A percentile compares a stretch with the other conserved stretches of the same genome.
phyloP scores from a whole-genome alignment of 2,797 vertebrate genomes.

The Florisuga fusca region DNA sequence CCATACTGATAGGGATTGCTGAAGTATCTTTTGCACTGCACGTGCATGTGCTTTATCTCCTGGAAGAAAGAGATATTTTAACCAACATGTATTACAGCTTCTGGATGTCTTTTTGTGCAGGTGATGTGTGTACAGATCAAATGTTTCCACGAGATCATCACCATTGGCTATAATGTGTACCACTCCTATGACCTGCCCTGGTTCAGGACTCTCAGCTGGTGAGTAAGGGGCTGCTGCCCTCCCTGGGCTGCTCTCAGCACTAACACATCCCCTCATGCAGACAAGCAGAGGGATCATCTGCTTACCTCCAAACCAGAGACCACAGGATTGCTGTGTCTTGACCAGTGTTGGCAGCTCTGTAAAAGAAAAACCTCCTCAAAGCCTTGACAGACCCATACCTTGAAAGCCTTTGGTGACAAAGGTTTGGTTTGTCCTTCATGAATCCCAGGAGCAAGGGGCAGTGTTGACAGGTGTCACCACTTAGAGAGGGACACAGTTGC shows the following conservation, averaged over 20 bases:
- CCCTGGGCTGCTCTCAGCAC: not conserved
- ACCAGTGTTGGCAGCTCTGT: not conserved
- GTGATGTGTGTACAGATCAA: constrained; percentile 98
- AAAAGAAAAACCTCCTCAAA: not conserved
- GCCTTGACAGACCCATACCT: not conserved
- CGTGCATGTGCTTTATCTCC: fast-evolving
- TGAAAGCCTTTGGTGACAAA: not conserved
- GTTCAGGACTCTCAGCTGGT: constrained; percentile 99
- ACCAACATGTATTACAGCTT: not conserved
- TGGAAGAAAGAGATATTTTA: not conserved
- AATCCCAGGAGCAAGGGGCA: not conserved
- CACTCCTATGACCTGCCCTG: constrained; percentile 95
- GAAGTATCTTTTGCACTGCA: not conserved
- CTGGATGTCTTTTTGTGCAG: constrained; percentile 69
- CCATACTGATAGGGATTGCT: not conserved
- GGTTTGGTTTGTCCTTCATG: not conserved
- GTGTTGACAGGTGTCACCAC: not conserved
- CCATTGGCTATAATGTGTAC: constrained; percentile 96
- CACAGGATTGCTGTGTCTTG: not conserved
- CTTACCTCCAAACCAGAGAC: not conserved
- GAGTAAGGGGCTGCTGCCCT: constrained; percentile 56
- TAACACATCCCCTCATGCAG: fast-evolving
- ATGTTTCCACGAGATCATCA: constrained; percentile 99
- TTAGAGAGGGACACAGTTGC: not conserved
- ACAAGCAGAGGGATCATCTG: not conserved